Conservation (phyloP, 2,888 invertebrate species). For the Epirrita christyi region DNA sequence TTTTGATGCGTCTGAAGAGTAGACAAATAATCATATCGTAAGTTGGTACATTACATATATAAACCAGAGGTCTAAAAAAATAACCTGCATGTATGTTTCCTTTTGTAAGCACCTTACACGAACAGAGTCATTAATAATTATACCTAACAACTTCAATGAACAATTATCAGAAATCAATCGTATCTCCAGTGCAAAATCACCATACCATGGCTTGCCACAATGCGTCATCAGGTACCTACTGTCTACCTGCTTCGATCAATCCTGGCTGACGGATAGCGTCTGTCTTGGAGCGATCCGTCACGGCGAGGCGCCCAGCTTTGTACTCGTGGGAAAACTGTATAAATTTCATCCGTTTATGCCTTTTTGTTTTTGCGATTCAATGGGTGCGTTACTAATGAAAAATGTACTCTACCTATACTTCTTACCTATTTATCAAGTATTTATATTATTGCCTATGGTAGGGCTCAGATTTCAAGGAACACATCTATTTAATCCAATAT, state of each 20-base stretch:
- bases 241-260: constrained; percentile 55
- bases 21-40: no score
- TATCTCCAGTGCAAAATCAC: constrained; percentile 12
- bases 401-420: constrained; percentile 18
- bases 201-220: constrained; percentile 11
- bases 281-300: constrained; percentile 70
- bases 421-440: neutral
- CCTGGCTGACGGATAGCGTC: constrained; percentile 61
- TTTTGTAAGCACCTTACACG: no score
- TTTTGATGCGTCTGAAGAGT: no score
- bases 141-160: constrained; percentile 32
- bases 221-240: constrained; percentile 33
- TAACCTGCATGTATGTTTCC: no score
- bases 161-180: constrained; percentile 25
- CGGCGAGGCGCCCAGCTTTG: constrained; percentile 46
- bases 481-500: no score
- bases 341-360: constrained; percentile 21
- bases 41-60: no score
- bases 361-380: constrained; percentile 17
- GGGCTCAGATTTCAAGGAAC: neutral
- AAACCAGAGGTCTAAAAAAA: no score
- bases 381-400: constrained; percentile 4
- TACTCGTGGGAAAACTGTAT: constrained; percentile 58
- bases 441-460: neutral
- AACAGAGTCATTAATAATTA: no score